These are phyloP conservation scores for Eudasyphora cyanicolor DNA, from an alignment of 2,888 invertebrate species.

Conservation along the genomic window DNA sequence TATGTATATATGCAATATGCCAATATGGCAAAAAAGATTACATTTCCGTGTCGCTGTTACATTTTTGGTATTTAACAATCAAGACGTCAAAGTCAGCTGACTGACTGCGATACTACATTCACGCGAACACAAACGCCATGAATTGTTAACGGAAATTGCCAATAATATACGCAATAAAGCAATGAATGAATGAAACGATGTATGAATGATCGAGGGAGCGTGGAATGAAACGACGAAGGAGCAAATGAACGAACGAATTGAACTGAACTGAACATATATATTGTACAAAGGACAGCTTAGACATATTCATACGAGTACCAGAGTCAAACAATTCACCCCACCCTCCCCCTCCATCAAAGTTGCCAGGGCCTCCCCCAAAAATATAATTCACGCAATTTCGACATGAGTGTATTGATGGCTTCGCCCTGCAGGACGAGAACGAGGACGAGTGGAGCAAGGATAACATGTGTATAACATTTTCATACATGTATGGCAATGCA, in stretches of 20 bases:
- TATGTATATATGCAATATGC: background rate
- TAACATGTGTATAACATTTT: slow-evolving; percentile 7
- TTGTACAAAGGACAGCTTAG: background rate
- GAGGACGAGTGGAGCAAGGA: background rate
- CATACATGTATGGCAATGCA: slow-evolving; percentile 51
- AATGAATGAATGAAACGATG: slow-evolving; percentile 25
- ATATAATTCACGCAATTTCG: slow-evolving; percentile 5
- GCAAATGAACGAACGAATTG: background rate
- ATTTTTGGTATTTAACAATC: slow-evolving; percentile 54
- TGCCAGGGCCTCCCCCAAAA: no score
- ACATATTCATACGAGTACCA: background rate
- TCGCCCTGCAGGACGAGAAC: background rate
- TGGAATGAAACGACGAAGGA: no score
- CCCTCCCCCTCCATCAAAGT: background rate
- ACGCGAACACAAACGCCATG: slow-evolving; percentile 27
- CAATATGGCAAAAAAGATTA: slow-evolving; percentile 18
- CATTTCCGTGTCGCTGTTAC: slow-evolving; percentile 23
- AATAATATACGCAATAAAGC: slow-evolving; percentile 61
- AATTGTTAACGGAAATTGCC: slow-evolving; percentile 61
- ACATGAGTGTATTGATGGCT: background rate
- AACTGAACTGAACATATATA: background rate
- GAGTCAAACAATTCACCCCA: background rate
- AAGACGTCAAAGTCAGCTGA: slow-evolving; percentile 52
- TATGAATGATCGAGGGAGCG: background rate
- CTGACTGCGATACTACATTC: background rate